Evolutionary conservation across 2,888 invertebrate genomes (phyloP), one percentile per base, ranked within the genome.

Genomic region (Leptinotarsa rubiginosa): DNA sequence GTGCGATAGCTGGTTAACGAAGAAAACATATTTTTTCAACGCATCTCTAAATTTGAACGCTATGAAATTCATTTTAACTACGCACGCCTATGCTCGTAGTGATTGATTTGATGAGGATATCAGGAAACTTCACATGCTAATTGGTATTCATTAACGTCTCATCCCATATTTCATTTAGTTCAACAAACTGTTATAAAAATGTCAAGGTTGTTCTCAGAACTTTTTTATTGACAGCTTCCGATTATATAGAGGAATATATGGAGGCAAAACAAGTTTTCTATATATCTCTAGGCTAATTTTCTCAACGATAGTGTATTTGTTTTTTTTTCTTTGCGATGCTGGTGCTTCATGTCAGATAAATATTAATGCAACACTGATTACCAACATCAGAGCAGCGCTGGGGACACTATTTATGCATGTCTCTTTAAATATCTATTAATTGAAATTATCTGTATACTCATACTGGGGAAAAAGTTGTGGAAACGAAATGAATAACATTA

Each of bases 111-210:
- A 25, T 25, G 41, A 62, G 31, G 31, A 16, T 62, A 41, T 62
- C 62, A 31, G 41, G n/a, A 41, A 62, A 62, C 18, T 62, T 41
- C 25, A 31, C 20, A 47, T 31, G 47, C 41, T 52, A 31, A 65
- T 54, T 65, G 47, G 31, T 65, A 65, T 72, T 72, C 20, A 65
- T 25, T 25, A 54, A 65, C 41, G 49, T 50, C 22, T 49, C 25
- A 68, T 67, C 64, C 22, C 12, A 25, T 68, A 47, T 54, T 64
- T 64, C 49, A 64, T 52, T 49, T 52, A 65, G 73, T 73, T 73
- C 69, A 69, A 69, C 18, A 69, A 73, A 65, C 69, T 50, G 56
- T 20, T 50, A 65, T 73, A 73, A 73, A 73, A 68, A 22, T 12
- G 20, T 31, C 73, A 73, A 73, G 73, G 73, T 50, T 64, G 47